Percentiles rank a stretch among this genome's conserved stretches.
These are phyloP conservation scores for Ellobium chinense DNA, from an alignment of 2,888 invertebrate genomes.

Conservation along the genomic window DNA sequence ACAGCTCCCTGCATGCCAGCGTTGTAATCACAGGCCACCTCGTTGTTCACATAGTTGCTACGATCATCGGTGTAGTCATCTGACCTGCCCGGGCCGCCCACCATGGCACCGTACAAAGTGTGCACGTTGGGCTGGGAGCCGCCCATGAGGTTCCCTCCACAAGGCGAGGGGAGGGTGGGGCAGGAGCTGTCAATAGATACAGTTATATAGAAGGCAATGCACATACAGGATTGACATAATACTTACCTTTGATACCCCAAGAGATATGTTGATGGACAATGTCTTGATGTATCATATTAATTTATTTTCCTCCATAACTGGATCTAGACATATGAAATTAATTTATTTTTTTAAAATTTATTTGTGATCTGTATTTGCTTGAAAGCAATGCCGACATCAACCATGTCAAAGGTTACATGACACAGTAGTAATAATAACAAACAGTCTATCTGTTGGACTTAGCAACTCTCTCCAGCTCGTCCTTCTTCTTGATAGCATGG, in stretches of 20 bases:
- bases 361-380: too few relatives aligned
- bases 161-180: constrained; percentile 8
- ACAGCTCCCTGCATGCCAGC: constrained; percentile 75
- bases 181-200: constrained; percentile 2
- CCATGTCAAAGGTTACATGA: too few relatives aligned
- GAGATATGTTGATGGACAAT: too few relatives aligned
- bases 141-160: constrained; percentile 11
- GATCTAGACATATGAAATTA: too few relatives aligned
- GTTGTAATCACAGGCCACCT: constrained; percentile 75
- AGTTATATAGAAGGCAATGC: constrained; percentile 84
- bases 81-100: constrained; percentile 70
- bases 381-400: too few relatives aligned
- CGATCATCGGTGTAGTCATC: constrained; percentile 69
- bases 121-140: constrained; percentile 65
- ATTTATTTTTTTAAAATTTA: background rate
- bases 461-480: constrained; percentile 99
- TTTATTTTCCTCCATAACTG: too few relatives aligned
- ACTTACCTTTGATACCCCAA: too few relatives aligned
- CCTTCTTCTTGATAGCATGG: constrained; percentile 99
- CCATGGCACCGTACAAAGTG: constrained; percentile 71
- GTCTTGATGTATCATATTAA: too few relatives aligned
- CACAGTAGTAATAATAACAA: too few relatives aligned
- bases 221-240: too few relatives aligned
- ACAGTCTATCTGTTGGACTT: constrained; percentile 98
- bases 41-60: constrained; percentile 68